Evolutionary conservation across 2,113 vertebrate genomes (phyloP), one percentile per base, ranked within the genome.

Genomic region (Indicator indicator): DNA sequence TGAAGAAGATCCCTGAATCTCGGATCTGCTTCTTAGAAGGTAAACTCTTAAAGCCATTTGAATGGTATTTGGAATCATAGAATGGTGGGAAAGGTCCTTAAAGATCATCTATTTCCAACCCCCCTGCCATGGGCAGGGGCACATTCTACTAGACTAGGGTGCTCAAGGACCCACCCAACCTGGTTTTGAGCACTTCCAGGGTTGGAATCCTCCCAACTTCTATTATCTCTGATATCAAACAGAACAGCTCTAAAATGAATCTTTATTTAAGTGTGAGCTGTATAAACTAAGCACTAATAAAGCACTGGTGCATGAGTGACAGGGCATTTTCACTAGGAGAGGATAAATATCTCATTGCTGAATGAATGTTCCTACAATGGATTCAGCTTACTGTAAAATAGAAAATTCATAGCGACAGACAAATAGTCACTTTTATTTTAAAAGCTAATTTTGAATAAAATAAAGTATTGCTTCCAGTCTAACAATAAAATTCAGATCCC

Each of bases 21-120:
- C 97, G 97, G 21, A 97, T 99, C 38, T 97, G 98, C 83, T 99
- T 98, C 94, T 95, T 98, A 78, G 94, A 99, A 92, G 98, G 98
- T 98, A 82, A 97, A 12, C 9, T 82, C 26, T 30, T 52, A 56
- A 74, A 92, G 81, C 26, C 9, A 33, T 7, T 14, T 50, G 48
- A 83, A 38, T 62, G 4, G 10, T 14, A 44, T 44, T 44, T 44
- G 16, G 42, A 44, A 44, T 44, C 42, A 44, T 44, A 44, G 42
- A 44, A 16, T 44, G 42, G 42, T 44, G 15, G 42, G 42, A 44
- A 44, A 16, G 42, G 42, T 16, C 42, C 42, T 44, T 44, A 44
- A 44, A 44, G 42, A 16, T 44, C 42, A 42, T 42, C 40, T 42
- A 42, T 10, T 42, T 42, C 40, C 40, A 44, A 16, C 42, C 42